Evolutionary conservation across 2,888 invertebrate genomes (phyloP).

Genomic region (Siphonodentalium dalli): DNA sequence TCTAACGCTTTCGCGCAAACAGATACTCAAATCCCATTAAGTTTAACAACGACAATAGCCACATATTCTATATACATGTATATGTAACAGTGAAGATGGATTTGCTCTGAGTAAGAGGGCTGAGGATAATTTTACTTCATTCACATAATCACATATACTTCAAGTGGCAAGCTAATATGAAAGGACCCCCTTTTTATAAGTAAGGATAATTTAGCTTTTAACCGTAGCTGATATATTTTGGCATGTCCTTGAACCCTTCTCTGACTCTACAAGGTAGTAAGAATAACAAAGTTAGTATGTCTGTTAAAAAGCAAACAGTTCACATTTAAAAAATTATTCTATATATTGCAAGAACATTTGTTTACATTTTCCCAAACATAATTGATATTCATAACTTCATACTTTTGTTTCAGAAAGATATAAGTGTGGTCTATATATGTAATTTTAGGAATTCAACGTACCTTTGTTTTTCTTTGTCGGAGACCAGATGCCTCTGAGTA

Average conservation of each 20-base stretch:
- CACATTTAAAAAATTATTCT: neutral
- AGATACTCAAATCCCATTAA: too few species aligned
- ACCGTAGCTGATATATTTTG: too few species aligned
- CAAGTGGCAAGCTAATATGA: neutral
- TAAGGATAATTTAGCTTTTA: too few species aligned
- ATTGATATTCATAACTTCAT: neutral
- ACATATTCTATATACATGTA: too few species aligned
- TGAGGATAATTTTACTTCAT: too few species aligned
- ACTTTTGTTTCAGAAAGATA: neutral
- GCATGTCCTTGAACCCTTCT: too few species aligned
- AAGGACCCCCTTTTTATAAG: neutral
- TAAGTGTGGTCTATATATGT: neutral
- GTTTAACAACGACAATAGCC: too few species aligned
- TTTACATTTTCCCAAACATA: neutral
- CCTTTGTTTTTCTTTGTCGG: constrained; percentile 47
- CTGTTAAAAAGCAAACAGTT: neutral
- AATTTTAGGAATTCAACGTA: constrained; percentile 8
- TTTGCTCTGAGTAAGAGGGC: too few species aligned
- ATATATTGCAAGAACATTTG: neutral
- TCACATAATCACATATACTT: neutral
- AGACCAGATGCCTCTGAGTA: constrained; percentile 59
- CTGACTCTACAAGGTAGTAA: too few species aligned
- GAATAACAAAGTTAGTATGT: too few species aligned
- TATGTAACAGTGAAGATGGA: too few species aligned
- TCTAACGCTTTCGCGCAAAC: too few species aligned